Evolutionary conservation across 1,140 invertebrate genomes (phyloP).

Genomic region (Arion vulgaris): DNA sequence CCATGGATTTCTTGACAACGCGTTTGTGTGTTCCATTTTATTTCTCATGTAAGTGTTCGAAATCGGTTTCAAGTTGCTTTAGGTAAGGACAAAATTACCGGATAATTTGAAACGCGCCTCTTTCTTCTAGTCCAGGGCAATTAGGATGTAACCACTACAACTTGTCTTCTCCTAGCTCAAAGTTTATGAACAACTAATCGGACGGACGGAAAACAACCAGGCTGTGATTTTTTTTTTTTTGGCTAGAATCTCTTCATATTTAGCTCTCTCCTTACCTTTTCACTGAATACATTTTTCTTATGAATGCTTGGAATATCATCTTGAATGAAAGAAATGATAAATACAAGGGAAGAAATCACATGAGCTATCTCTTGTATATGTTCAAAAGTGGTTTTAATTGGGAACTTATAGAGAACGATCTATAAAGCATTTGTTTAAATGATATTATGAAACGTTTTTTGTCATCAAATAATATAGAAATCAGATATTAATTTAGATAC

Average conservation of each 20-base stretch:
- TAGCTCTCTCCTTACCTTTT: too few relatives aligned
- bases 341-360: too few relatives aligned
- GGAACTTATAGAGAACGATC: too few relatives aligned
- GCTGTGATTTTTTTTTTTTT: neutral
- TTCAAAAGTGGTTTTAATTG: too few relatives aligned
- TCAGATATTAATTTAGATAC: too few relatives aligned
- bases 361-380: too few relatives aligned
- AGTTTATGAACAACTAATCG: neutral
- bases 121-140: neutral
- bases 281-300: too few relatives aligned
- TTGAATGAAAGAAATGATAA: too few relatives aligned
- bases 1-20: neutral
- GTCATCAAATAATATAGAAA: too few relatives aligned
- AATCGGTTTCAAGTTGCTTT: conserved; percentile 2
- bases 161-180: conserved; percentile 2
- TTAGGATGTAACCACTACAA: neutral
- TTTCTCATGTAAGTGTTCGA: neutral
- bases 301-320: too few relatives aligned
- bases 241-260: neutral
- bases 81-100: neutral
- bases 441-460: too few relatives aligned
- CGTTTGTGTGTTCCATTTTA: neutral
- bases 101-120: neutral
- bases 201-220: neutral
- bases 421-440: too few relatives aligned